Percentiles rank a stretch among this genome's conserved stretches.
Conservation (phyloP, 1,140 invertebrate genomes). For the Drosophila erecta region DNA sequence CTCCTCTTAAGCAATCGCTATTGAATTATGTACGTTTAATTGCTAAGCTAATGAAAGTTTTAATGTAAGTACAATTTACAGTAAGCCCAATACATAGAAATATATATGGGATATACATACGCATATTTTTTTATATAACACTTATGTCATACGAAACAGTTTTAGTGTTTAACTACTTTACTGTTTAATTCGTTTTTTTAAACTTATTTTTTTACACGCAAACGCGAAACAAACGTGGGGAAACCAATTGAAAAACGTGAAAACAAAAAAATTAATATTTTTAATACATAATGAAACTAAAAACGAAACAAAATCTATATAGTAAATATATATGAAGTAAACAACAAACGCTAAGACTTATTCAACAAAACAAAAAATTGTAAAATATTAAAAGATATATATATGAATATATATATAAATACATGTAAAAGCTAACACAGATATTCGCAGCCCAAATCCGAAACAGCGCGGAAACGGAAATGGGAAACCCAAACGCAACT, state of each 20-base stretch:
- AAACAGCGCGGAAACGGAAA: conserved; percentile 19
- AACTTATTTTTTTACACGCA: conserved; percentile 64
- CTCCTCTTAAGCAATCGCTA: conserved; percentile 25
- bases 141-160: conserved; percentile 49
- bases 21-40: conserved; percentile 40
- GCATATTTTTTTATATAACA: conserved; percentile 77
- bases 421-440: conserved; percentile 41
- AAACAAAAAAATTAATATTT: conserved; percentile 71
- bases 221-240: conserved; percentile 26
- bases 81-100: conserved; percentile 26
- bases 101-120: conserved; percentile 49
- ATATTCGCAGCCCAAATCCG: conserved; percentile 28
- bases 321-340: conserved; percentile 45
- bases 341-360: conserved; percentile 78
- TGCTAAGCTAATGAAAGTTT: conserved; percentile 23
- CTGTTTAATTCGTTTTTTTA: conserved; percentile 67
- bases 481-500: conserved; percentile 30
- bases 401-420: conserved; percentile 56
- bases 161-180: conserved; percentile 74
- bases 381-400: conserved; percentile 70
- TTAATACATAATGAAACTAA: conserved; percentile 72
- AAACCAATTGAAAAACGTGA: conserved; percentile 29
- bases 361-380: conserved; percentile 64
- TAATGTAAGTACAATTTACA: conserved; percentile 36
- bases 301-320: conserved; percentile 51